These are phyloP conservation scores for Clivina fossor DNA, from an alignment of 2,888 invertebrate species.

Conservation along the genomic window DNA sequence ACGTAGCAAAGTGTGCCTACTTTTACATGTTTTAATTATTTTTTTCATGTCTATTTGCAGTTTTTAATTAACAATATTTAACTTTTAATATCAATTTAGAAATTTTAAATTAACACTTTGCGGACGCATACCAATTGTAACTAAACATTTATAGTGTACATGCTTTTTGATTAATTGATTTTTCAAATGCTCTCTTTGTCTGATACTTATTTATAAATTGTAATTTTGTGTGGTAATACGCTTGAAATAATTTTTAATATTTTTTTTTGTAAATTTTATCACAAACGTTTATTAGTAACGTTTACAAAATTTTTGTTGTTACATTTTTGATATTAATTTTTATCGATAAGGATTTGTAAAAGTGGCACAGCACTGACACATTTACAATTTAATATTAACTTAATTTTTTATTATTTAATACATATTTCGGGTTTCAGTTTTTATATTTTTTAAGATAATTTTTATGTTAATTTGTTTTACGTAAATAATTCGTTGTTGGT, in stretches of 20 bases:
- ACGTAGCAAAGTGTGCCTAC: too few relatives aligned
- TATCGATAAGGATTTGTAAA: constrained; percentile 23
- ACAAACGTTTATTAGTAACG: too few relatives aligned
- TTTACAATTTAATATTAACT: constrained; percentile 18
- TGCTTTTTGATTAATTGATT: constrained; percentile 9
- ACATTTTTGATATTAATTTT: constrained; percentile 22
- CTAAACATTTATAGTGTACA: background rate
- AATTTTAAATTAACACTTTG: constrained; percentile 22
- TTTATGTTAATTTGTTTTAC: constrained; percentile 1
- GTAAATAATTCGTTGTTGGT: constrained; percentile 15
- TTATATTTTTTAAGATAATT: constrained; percentile 17
- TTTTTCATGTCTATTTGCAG: too few relatives aligned
- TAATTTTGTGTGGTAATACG: background rate
- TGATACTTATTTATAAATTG: background rate
- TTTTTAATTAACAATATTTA: too few relatives aligned
- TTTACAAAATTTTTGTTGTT: constrained; percentile 17
- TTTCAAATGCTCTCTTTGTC: constrained; percentile 1
- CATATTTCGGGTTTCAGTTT: constrained; percentile 9
- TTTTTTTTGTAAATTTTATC: background rate
- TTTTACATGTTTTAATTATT: too few relatives aligned
- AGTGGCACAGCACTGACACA: constrained; percentile 26
- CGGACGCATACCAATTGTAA: too few relatives aligned
- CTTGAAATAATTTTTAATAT: background rate
- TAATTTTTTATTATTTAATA: constrained; percentile 22
- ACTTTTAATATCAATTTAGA: too few relatives aligned